Percentiles rank a stretch among this genome's conserved stretches.
These are phyloP conservation scores for Syrphus vitripennis DNA, from an alignment of 2,888 invertebrate species.

Conservation along the genomic window DNA sequence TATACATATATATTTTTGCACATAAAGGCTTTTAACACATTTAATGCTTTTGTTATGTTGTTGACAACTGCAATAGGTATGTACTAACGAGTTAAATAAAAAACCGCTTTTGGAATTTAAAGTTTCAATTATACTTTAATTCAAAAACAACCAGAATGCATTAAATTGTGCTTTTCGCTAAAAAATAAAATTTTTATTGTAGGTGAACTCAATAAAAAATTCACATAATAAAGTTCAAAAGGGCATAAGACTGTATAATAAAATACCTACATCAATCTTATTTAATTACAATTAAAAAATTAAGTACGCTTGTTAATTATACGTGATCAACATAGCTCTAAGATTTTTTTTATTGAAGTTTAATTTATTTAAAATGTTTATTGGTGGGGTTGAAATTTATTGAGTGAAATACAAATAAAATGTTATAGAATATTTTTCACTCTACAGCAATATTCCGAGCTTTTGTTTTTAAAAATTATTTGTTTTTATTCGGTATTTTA, in stretches of 20 bases:
- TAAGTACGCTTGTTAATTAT: neutral
- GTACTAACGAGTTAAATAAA: neutral
- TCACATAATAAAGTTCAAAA: neutral
- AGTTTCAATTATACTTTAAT: slow-evolving; percentile 48
- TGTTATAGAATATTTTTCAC: neutral
- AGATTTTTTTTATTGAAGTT: neutral
- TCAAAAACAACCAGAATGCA: neutral
- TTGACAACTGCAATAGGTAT: neutral
- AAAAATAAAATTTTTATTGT: slow-evolving; percentile 1
- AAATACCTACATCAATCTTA: neutral
- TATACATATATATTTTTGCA: neutral
- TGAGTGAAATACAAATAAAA: neutral
- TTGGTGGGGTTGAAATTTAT: neutral
- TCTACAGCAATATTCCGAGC: neutral
- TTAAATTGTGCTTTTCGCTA: neutral
- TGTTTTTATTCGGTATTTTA: neutral
- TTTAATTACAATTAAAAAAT: slow-evolving; percentile 11
- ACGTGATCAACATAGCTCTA: neutral
- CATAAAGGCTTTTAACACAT: neutral
- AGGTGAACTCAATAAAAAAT: slow-evolving; percentile 8
- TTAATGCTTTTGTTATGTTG: neutral
- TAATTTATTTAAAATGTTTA: neutral
- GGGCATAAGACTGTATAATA: neutral
- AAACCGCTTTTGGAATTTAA: slow-evolving; percentile 3
- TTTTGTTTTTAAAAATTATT: neutral